Percentiles rank a stretch among this genome's conserved stretches.
Conservation (phyloP, 2,113 vertebrate genomes). For the Phaetusa simplex region DNA sequence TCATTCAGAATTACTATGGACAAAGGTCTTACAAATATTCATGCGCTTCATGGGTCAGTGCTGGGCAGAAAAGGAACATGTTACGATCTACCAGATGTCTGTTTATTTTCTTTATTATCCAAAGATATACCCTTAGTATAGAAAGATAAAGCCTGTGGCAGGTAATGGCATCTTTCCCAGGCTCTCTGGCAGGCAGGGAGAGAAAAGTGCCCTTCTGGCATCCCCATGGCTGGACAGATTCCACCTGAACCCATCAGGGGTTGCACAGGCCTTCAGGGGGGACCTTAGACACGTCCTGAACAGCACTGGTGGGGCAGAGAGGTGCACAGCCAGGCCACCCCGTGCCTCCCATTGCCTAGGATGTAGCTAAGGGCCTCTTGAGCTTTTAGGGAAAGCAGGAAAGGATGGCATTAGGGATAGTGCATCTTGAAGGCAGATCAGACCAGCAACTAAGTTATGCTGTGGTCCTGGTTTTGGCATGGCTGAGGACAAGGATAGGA, state of each 20-base stretch:
- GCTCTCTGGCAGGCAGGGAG: background rate
- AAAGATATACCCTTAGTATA: background rate
- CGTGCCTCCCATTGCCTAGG: background rate
- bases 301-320: background rate
- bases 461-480: background rate
- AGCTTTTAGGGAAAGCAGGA: background rate
- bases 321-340: background rate
- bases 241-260: background rate
- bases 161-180: background rate
- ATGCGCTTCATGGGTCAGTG: background rate
- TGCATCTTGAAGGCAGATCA: background rate
- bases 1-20: background rate
- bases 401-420: background rate
- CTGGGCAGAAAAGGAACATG: background rate
- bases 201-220: background rate
- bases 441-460: background rate
- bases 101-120: background rate
- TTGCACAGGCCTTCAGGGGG: rapidly evolving
- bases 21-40: background rate
- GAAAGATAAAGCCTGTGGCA: background rate
- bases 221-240: background rate
- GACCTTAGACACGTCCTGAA: rapidly evolving
- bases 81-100: background rate
- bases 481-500: background rate
- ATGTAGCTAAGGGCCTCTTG: background rate